phyloP scores from a whole-genome alignment of 2,113 vertebrate genomes.

The Lophotis ruficrista region DNA sequence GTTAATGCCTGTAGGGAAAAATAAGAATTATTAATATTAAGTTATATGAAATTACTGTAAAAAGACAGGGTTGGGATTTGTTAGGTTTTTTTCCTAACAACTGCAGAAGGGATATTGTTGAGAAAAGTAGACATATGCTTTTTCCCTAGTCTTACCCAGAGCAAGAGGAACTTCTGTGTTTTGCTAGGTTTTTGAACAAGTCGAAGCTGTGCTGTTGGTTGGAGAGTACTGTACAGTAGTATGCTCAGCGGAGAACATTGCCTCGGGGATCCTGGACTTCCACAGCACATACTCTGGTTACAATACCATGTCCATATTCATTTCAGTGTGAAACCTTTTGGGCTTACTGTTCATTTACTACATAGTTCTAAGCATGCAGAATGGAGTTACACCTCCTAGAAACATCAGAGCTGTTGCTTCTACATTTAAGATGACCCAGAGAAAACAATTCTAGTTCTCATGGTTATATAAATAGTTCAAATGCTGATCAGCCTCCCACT shows the following conservation, averaged over 20 bases:
- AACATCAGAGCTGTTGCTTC: not conserved
- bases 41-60: not conserved
- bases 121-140: not conserved
- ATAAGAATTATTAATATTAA: not conserved
- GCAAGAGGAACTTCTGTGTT: not conserved
- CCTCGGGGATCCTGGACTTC: not conserved
- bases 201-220: not conserved
- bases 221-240: not conserved
- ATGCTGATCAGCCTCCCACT: not conserved
- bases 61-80: not conserved
- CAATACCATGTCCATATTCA: not conserved
- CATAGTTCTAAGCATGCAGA: not conserved
- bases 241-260: not conserved
- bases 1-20: not conserved
- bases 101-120: not conserved
- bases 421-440: not conserved
- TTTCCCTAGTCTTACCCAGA: not conserved
- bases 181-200: not conserved
- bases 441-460: not conserved
- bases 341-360: not conserved
- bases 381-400: not conserved
- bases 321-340: not conserved
- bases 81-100: not conserved
- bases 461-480: not conserved
- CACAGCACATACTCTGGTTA: not conserved